Base-by-base conservation (phyloP, 2,888 invertebrate species). In the Drosophila longiperda region DNA sequence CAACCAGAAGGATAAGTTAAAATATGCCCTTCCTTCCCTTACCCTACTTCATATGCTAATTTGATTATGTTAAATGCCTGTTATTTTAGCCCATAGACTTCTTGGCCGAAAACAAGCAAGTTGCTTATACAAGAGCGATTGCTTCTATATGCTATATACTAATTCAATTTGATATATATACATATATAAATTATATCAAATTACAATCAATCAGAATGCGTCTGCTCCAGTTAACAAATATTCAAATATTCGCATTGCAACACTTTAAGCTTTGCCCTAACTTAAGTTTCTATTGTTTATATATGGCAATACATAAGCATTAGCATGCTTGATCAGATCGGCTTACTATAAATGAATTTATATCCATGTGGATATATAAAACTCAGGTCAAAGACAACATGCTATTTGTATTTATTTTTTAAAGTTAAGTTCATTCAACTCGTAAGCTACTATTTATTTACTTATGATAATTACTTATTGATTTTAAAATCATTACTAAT, bases 221-320 rank as follows among this genome's bases (percentile, higher is more conserved):
- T 20, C 17, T 72, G 67, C 38, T 63, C 68, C 64, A 81, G 59
- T 77, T 78, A 58, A 23, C 20, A 20, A 15, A 23, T 23, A 45
- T 23, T 15, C 45, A 8, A 23, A 12, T 12, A 29, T 52, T 66
- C 20, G 20, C 50, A 50, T 52, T 50, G n/a, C 66, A 65, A 38
- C 66, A 65, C 33, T 64, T 49, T n/a, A 9, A 15, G 26, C 15
- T 29, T 15, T 49, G 17, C 8, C 17, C 17, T n/a, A 52, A 52
- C 52, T 15, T 7, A 17, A 23, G 34, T 17, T 17, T 7, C 11
- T 26, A 54, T 36, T n/a, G 54, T 15, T 23, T 45, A 45, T 15
- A 15, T 45, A 15, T 4, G 45, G 15, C 20, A 45, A 45, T 20
- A 12, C 7, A 1, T 17, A 8, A 17, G 38, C 38, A 38, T 3